Conservation (phyloP, 1,140 invertebrate species). For the Hyposmocoma kahamanoa region DNA sequence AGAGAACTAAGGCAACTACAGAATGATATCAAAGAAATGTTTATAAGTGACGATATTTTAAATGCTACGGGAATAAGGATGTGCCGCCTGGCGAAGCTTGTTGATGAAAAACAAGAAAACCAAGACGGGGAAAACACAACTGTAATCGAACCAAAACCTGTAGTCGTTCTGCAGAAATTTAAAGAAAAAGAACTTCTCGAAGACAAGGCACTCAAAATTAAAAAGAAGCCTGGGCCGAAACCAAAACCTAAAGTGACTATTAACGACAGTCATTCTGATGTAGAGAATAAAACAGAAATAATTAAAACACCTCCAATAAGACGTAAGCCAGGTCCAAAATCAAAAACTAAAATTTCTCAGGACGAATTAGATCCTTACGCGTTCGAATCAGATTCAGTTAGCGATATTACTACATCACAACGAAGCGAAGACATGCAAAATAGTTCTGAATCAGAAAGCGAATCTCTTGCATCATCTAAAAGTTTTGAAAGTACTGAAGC, state of each 20-base stretch:
- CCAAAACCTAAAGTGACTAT: conserved; percentile 22
- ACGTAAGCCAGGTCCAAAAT: conserved; percentile 44
- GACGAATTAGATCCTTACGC: conserved; percentile 40
- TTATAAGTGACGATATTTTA: conserved; percentile 76
- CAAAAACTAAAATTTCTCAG: conserved; percentile 38
- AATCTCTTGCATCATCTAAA: conserved; percentile 38
- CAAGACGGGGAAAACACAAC: conserved; percentile 17
- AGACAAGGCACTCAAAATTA: conserved; percentile 21
- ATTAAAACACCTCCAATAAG: conserved; percentile 11
- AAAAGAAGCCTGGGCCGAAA: conserved; percentile 35
- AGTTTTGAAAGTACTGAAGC: conserved; percentile 39
- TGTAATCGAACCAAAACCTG: conserved; percentile 22
- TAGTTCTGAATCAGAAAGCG: conserved; percentile 38
- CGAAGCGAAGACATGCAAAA: conserved; percentile 24
- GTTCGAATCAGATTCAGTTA: conserved; percentile 50
- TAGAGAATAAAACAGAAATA: conserved; percentile 18
- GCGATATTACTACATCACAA: conserved; percentile 26
- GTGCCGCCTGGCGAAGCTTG: conserved; percentile 67
- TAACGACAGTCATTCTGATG: conserved; percentile 5
- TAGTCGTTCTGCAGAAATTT: conserved; percentile 39
- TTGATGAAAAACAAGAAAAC: conserved; percentile 31
- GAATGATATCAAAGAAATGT: conserved; percentile 80
- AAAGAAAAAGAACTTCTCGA: conserved; percentile 22
- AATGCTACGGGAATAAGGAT: conserved; percentile 72
- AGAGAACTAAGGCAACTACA: conserved; percentile 77